Evolutionary conservation across 2,797 vertebrate genomes (phyloP).

Genomic region (Sebastes wilsoni): DNA sequence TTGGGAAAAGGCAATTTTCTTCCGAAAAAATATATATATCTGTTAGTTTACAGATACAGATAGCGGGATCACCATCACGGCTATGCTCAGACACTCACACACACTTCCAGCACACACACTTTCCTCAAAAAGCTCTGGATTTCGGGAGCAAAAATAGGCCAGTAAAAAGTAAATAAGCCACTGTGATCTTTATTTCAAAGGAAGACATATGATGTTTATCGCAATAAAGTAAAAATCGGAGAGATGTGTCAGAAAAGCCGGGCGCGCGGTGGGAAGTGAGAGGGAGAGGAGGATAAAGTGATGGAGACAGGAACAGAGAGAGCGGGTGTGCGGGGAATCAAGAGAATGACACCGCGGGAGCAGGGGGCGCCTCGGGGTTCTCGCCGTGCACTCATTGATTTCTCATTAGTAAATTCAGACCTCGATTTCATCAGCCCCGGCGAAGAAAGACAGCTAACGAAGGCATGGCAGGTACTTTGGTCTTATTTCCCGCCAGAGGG

Average conservation of each 20-base stretch:
- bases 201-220: slow-evolving; percentile 67
- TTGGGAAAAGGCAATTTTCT: slow-evolving; percentile 54
- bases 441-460: slow-evolving; percentile 53
- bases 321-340: slow-evolving; percentile 12
- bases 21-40: background rate
- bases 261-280: background rate
- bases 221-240: slow-evolving; percentile 46
- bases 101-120: slow-evolving; percentile 5
- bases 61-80: slow-evolving; percentile 41
- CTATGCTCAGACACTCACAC: slow-evolving; percentile 22
- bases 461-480: slow-evolving; percentile 57
- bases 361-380: slow-evolving; percentile 35
- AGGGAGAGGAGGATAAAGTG: slow-evolving; percentile 31
- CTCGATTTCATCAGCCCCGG: slow-evolving; percentile 63
- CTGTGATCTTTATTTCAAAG: slow-evolving; percentile 67
- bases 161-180: slow-evolving; percentile 64
- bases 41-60: slow-evolving; percentile 56
- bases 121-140: slow-evolving; percentile 36
- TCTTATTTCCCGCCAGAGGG: slow-evolving; percentile 62
- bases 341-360: slow-evolving; percentile 55
- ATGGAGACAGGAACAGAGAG: slow-evolving; percentile 26
- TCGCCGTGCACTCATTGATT: slow-evolving; percentile 70
- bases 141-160: slow-evolving; percentile 48
- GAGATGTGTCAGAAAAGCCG: slow-evolving; percentile 40
- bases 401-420: slow-evolving; percentile 74